phyloP scores from a whole-genome alignment of 2,113 vertebrate species.

The Phalacrocorax pelagicus region DNA sequence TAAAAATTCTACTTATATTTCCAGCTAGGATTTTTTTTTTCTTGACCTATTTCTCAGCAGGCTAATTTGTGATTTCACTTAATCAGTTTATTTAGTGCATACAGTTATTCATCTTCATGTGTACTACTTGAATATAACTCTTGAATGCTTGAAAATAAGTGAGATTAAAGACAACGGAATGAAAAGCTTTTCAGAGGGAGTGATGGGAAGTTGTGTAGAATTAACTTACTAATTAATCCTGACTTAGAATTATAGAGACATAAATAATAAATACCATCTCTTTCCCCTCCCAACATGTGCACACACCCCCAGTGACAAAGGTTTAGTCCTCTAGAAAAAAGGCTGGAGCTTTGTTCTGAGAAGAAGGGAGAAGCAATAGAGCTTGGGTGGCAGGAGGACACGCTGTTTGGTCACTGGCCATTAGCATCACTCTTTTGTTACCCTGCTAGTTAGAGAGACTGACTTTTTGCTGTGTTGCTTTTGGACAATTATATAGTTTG shows the following conservation, averaged over 20 bases:
- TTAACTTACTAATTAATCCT: neutral
- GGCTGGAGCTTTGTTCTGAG: neutral
- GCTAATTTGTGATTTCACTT: neutral
- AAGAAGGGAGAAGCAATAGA: neutral
- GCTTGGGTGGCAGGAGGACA: neutral
- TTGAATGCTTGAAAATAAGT: neutral
- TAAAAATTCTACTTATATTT: neutral
- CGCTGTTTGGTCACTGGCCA: accelerated
- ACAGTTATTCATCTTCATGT: neutral
- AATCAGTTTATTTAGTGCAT: neutral
- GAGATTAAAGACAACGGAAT: neutral
- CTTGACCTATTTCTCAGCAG: neutral
- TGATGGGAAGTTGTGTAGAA: neutral
- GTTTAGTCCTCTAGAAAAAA: neutral
- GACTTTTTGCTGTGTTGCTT: neutral
- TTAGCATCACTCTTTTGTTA: neutral
- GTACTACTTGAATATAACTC: neutral
- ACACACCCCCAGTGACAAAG: neutral
- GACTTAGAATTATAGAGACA: neutral
- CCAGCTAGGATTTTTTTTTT: neutral
- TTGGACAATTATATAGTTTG: neutral
- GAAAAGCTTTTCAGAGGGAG: neutral
- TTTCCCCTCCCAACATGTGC: accelerated
- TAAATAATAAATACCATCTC: neutral
- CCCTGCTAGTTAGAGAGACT: neutral